A percentile compares a stretch with the other conserved stretches of the same genome.
phyloP scores from a whole-genome alignment of 1,140 invertebrate genomes.

The Ceratina calcarata region DNA sequence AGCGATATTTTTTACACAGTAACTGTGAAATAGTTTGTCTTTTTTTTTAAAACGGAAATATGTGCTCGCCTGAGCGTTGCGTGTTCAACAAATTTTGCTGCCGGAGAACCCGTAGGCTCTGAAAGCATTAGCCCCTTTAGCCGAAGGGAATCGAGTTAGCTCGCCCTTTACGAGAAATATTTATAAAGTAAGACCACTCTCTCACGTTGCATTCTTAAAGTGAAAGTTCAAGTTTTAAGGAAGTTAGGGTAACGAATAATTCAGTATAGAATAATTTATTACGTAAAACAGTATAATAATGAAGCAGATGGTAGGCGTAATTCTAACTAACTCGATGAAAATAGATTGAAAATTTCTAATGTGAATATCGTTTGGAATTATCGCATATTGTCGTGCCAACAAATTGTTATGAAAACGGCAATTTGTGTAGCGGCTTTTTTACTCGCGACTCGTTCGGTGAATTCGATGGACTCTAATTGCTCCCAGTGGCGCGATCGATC shows the following conservation, averaged over 20 bases:
- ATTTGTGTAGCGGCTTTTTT: not conserved
- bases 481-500: conserved; percentile 9
- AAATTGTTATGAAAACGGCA: no score
- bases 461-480: conserved; percentile 11
- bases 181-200: not conserved
- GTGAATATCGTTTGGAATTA: no score
- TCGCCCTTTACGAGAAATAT: conserved; percentile 6
- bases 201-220: not conserved
- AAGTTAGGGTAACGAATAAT: not conserved
- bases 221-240: not conserved
- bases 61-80: not conserved
- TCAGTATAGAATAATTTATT: not conserved
- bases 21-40: not conserved
- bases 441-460: not conserved
- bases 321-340: no score
- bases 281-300: no score
- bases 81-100: not conserved
- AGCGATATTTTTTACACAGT: not conserved
- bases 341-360: no score
- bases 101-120: not conserved
- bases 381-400: not conserved
- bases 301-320: no score
- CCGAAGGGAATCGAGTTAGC: conserved; percentile 3
- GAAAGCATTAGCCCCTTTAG: not conserved
- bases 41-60: not conserved